These are phyloP conservation scores for Cyprinodon tularosa DNA, from an alignment of 2,113 vertebrate genomes.

Conservation along the genomic window DNA sequence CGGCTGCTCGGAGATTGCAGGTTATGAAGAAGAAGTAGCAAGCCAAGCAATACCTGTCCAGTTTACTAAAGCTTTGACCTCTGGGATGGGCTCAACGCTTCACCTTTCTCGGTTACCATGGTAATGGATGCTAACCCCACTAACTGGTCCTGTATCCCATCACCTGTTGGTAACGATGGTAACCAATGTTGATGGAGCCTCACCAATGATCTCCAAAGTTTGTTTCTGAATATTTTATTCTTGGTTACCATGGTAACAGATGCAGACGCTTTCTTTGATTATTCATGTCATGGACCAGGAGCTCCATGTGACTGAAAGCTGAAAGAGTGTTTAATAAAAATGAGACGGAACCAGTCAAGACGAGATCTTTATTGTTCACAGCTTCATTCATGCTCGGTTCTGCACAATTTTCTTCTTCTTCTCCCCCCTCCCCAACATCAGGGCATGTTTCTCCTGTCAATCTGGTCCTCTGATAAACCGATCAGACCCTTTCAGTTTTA, in stretches of 20 bases:
- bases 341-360: not conserved
- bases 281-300: too few relatives aligned
- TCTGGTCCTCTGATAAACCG: too few relatives aligned
- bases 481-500: too few relatives aligned
- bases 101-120: not conserved
- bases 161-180: too few relatives aligned
- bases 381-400: not conserved
- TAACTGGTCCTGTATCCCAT: not conserved
- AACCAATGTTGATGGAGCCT: too few relatives aligned
- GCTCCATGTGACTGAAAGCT: too few relatives aligned
- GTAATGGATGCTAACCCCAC: not conserved
- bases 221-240: too few relatives aligned
- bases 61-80: not conserved
- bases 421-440: too few relatives aligned
- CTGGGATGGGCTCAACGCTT: not conserved
- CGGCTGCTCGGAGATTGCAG: conserved; percentile 2
- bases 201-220: too few relatives aligned
- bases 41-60: not conserved
- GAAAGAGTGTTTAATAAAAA: not conserved
- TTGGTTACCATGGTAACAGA: too few relatives aligned
- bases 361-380: not conserved
- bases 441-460: too few relatives aligned
- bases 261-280: too few relatives aligned
- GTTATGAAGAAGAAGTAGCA: conserved; percentile 27
- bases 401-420: not conserved